Percentiles rank a stretch among this genome's conserved stretches.
These are phyloP conservation scores for Phycodurus eques DNA, from an alignment of 2,113 vertebrate genomes.

Conservation along the genomic window DNA sequence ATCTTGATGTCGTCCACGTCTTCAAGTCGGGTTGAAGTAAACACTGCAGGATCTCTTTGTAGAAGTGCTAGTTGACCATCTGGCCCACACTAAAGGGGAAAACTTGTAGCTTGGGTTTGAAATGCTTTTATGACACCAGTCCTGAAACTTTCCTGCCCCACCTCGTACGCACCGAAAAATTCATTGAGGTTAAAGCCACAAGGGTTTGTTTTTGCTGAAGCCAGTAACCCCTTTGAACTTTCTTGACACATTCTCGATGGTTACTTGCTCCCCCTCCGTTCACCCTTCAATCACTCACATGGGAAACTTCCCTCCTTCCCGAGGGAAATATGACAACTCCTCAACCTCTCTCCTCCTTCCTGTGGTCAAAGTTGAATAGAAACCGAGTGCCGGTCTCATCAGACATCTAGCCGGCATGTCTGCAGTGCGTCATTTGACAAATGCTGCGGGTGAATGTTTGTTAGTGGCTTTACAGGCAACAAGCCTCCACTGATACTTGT, in stretches of 20 bases:
- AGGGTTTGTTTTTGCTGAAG: constrained; percentile 32
- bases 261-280: constrained; percentile 19
- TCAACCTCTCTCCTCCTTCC: constrained; percentile 22
- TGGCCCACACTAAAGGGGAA: background rate
- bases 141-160: background rate
- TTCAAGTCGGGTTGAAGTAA: no score
- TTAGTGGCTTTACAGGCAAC: constrained; percentile 17
- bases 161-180: constrained; percentile 1
- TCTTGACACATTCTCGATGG: constrained; percentile 43
- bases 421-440: constrained; percentile 53
- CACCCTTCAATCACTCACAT: constrained; percentile 45
- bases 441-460: constrained; percentile 37
- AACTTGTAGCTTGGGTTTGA: background rate
- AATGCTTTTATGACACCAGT: background rate
- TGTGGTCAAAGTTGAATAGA: constrained; percentile 51
- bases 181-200: constrained; percentile 20
- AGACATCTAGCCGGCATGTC: constrained; percentile 26
- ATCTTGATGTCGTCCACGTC: background rate
- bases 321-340: constrained; percentile 44
- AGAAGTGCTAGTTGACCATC: background rate
- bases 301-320: constrained; percentile 33
- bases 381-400: constrained; percentile 45
- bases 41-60: background rate
- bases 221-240: constrained; percentile 43
- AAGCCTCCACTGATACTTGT: constrained; percentile 28